A percentile compares a stretch with the other conserved stretches of the same genome.
Evolutionary conservation across 2,888 invertebrate genomes (phyloP).

Genomic region (Acrocyrtus sp.): DNA sequence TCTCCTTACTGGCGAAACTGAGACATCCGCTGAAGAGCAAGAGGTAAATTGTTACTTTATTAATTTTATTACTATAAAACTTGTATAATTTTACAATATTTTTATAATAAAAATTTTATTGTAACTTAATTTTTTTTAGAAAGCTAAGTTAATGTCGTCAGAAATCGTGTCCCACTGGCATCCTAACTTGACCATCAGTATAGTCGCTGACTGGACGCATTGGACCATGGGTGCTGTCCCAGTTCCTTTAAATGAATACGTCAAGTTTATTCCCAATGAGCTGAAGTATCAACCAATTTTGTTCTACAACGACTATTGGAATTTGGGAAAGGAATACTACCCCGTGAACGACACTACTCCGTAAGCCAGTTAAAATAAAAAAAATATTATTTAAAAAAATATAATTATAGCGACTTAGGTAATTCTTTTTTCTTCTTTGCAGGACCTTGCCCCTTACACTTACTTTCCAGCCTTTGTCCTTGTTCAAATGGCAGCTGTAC

Average conservation of each 20-base stretch:
- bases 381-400: background rate
- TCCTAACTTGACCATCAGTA: constrained; percentile 95
- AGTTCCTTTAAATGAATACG: constrained; percentile 77
- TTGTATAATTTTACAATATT: background rate
- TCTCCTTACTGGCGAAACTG: constrained; percentile 90
- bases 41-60: constrained; percentile 69
- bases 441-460: constrained; percentile 74
- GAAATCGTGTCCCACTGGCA: constrained; percentile 99
- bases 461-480: constrained; percentile 88
- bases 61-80: background rate
- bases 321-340: constrained; percentile 92
- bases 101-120: background rate
- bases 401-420: background rate
- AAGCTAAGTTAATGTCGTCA: constrained; percentile 80
- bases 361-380: constrained; percentile 65
- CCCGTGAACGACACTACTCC: constrained; percentile 88
- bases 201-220: constrained; percentile 94
- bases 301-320: constrained; percentile 98
- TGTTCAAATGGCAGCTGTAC: constrained; percentile 99
- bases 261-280: constrained; percentile 87
- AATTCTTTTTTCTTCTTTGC: constrained; percentile 14
- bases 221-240: constrained; percentile 94
- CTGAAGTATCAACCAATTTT: constrained; percentile 92
- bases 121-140: constrained; percentile 72
- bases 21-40: constrained; percentile 77